Base-by-base conservation (phyloP, 2,888 invertebrate species). In the Lasius fuliginosus region DNA sequence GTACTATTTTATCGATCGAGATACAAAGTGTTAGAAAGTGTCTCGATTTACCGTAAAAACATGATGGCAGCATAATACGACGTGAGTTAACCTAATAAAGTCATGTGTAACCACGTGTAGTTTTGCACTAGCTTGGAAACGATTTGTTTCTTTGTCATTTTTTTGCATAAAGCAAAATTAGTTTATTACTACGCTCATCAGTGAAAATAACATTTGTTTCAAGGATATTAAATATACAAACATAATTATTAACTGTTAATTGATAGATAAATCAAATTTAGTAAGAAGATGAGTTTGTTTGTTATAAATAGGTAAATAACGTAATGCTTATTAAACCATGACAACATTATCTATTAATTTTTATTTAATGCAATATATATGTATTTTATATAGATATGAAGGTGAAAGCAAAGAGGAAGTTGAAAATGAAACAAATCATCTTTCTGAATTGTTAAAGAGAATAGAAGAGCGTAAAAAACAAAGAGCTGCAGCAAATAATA, bases 231-330 rank as follows among this genome's bases (percentile, higher is more conserved):
- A 73, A 71, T 71, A 23, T 33, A 49, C 1, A 30, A n/a, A 11
- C 9, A 58, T 12, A 42, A n/a, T 40, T 27, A 58, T 12, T 1
- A n/a, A 42, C 30, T 60, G 9, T 30, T 15, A 23, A 30, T 30
- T 49, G 82, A 87, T 81, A 85, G 73, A 75, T 23, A 33, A 69
- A 42, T 30, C 33, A 33, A n/a, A 62, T 33, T 2, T 49, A 36
- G 9, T 46, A 76, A 49, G 12, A 82, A 69, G 36, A 97, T 97
- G 97, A 97, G 97, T 95, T 95, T 97, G 89, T 97, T 97, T 93
- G 96, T 97, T 86, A 96, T 97, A 76, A 97, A 97, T 92, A 96
- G 97, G 97, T 97, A 95, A 90, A 90, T 79, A 1, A n/a, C 2
- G 15, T n/a, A 49, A 15, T 49, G 12, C 3, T 42, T 74, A 46